Percentiles rank a stretch among this genome's conserved stretches.
Conservation (phyloP, 2,888 invertebrate genomes). For the Corbicula japonica region DNA sequence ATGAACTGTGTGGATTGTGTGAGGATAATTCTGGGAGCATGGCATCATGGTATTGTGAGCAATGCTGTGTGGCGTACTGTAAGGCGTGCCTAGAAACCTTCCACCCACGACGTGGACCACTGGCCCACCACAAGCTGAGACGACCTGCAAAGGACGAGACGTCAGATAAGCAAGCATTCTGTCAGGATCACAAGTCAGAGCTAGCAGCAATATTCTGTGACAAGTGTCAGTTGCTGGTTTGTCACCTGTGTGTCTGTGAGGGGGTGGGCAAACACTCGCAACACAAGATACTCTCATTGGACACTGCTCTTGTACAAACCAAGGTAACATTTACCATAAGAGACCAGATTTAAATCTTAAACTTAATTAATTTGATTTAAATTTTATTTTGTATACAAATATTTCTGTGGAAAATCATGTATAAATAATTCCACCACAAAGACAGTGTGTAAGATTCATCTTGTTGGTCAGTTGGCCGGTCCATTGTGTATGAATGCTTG, state of each 20-base stretch:
- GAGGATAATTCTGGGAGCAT: conserved; percentile 71
- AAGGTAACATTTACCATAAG: no score
- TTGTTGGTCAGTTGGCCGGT: no score
- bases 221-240: conserved; percentile 80
- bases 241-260: conserved; percentile 84
- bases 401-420: no score
- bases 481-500: no score
- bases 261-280: conserved; percentile 83
- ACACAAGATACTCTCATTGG: conserved; percentile 82
- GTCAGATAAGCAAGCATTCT: conserved; percentile 71
- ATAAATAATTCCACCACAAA: no score
- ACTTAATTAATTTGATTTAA: no score
- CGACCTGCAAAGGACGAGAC: conserved; percentile 62
- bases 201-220: conserved; percentile 82
- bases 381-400: no score
- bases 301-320: conserved; percentile 79
- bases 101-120: conserved; percentile 80
- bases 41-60: conserved; percentile 82
- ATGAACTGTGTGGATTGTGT: conserved; percentile 80
- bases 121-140: conserved; percentile 77
- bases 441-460: no score
- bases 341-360: no score
- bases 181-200: conserved; percentile 80
- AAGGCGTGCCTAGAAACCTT: conserved; percentile 79
- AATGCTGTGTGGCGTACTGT: conserved; percentile 83